Percentiles rank a stretch among this genome's conserved stretches.
Conservation (phyloP, 2,888 invertebrate species). For the Keiferia lycopersicella region DNA sequence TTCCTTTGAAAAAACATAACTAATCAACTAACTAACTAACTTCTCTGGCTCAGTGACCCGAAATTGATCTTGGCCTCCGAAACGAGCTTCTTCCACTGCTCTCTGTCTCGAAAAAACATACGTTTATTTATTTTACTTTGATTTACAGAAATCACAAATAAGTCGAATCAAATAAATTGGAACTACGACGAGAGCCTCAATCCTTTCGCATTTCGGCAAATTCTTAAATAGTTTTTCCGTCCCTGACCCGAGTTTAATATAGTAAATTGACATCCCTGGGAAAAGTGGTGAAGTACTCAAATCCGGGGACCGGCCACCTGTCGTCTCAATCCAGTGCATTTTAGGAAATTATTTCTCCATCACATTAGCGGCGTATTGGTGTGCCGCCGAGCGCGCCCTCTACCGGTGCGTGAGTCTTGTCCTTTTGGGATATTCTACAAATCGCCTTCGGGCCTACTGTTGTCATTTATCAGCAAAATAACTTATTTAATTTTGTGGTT, state of each 20-base stretch:
- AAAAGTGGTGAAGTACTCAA: conserved; percentile 71
- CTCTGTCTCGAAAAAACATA: too few relatives aligned
- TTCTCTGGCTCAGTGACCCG: too few relatives aligned
- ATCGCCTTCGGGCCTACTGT: conserved; percentile 11
- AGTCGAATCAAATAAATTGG: conserved; percentile 8
- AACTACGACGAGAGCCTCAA: conserved; percentile 1
- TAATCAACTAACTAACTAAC: too few relatives aligned
- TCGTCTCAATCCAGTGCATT: conserved; percentile 71
- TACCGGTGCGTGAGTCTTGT: conserved; percentile 58
- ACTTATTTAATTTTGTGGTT: too few relatives aligned
- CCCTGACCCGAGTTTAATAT: conserved; percentile 48
- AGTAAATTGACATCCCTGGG: conserved; percentile 65
- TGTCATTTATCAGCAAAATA: not conserved
- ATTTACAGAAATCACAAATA: not conserved
- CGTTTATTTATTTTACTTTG: too few relatives aligned
- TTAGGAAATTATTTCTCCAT: conserved; percentile 75
- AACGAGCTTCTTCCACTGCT: too few relatives aligned
- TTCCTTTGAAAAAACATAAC: too few relatives aligned
- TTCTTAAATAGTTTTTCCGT: conserved; percentile 8
- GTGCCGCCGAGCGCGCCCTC: conserved; percentile 69
- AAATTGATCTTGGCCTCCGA: too few relatives aligned
- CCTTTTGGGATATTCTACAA: conserved; percentile 31
- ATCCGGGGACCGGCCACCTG: conserved; percentile 50
- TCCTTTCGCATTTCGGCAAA: conserved; percentile 10
- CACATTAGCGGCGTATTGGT: conserved; percentile 70